Evolutionary conservation across 2,797 vertebrate genomes (phyloP), one percentile per base, ranked within the genome.

Genomic region (Bryconaethiops microstoma): DNA sequence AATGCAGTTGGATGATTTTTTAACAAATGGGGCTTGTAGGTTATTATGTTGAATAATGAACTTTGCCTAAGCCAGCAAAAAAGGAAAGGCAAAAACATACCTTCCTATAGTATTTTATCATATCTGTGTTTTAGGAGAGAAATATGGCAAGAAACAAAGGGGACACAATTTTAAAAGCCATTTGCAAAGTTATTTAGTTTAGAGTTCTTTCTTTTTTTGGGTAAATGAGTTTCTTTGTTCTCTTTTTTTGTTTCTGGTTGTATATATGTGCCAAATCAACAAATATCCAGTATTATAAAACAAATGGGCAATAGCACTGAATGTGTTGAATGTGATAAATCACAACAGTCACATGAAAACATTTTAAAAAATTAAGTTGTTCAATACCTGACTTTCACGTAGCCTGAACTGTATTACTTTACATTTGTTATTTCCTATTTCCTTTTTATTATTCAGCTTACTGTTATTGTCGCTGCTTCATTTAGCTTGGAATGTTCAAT

Each of bases 221-320:
- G 7, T n/a, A n/a, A n/a, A n/a, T 67, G 14, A 40, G 35, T 25
- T 73, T 14, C 1, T n/a, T 57, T 64, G 42, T 14, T 25, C 16
- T 23, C 59, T 72, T 42, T 35, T 35, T 35, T 8, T 25, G 1
- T 60, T 72, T 68, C 19, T 13, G 67, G 21, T 39, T 57, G 73
- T 80, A 62, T 50, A 59, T 45, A 76, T 21, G 67, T 64, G 67
- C 39, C 67, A 71, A 64, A 29, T 39, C 40, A 35, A 19, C 39
- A 48, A 17, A 70, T 40, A 62, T 35, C 35, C 40, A 82, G 76
- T 40, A 40, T 82, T 82, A 64, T 16, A 72, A 52, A 52, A 45
- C 23, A 23, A 63, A 64, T 48, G 70, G 68, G 48, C 35, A 50
- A 57, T 48, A 77, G n/a, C 40, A 25, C 3, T 48, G 16, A 70